Base-by-base conservation (phyloP, 2,797 vertebrate genomes). In the Argentina silus region DNA sequence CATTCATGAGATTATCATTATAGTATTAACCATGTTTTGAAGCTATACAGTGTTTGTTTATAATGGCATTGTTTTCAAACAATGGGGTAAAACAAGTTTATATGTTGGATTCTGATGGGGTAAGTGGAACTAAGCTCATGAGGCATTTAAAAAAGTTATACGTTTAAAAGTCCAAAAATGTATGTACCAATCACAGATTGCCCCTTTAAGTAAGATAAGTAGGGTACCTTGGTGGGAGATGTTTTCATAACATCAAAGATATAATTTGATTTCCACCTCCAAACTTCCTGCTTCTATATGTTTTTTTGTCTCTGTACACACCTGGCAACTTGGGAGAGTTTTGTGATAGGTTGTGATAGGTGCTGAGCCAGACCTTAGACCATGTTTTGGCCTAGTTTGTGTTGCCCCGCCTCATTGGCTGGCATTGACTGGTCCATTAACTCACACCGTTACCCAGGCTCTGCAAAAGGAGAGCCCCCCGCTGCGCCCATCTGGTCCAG, bases 361-460 rank as follows among this genome's bases (percentile, higher is more conserved):
- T 57, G 56, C 23, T 59, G 10, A 48, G 44, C 44, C 17, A 65
- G 43, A 10, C 5, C 76, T 71, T 56, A 21, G 17, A 76, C 67
- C 63, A 66, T 73, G 53, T 57, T 43, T 23, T 69, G 67, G 48
- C 73, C 45, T 17, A 72, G 21, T 68, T 68, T 21, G n/a, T 45
- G 43, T 66, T 55, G 50, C 36, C 44, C 15, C 75, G 71, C 64
- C 78, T 89, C 87, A 90, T 85, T 88, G 83, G 80, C 74, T 84
- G 80, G 70, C 85, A 27, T 78, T 87, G 81, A 77, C 78, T 84
- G 83, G 79, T 62, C 83, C 78, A 83, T 87, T 88, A 84, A 87
- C 80, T 89, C 82, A 74, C 72, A 78, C 74, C 56, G 71, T 86
- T 85, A 87, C 78, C 81, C 65, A 74, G 78, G 69, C 80, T 84